Conservation (phyloP, 1,140 invertebrate species). For the Plectrocnemia conspersa region DNA sequence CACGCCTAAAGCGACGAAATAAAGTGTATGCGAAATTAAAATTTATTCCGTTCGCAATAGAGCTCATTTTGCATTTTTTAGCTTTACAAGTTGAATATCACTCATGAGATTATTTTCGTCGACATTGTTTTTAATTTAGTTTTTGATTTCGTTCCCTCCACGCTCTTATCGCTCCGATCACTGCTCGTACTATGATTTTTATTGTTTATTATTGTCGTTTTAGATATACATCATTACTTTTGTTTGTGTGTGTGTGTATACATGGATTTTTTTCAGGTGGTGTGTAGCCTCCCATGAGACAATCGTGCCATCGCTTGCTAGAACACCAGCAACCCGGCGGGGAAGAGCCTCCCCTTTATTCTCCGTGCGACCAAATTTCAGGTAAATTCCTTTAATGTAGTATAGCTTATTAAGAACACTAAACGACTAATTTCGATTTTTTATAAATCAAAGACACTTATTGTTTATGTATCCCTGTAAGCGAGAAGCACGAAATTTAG, state of each 20-base stretch:
- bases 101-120: not conserved
- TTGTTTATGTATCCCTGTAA: no score
- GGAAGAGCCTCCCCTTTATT: conserved; percentile 48
- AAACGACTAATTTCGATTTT: no score
- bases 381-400: conserved; percentile 42
- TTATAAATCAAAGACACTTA: no score
- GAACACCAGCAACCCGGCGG: conserved; percentile 49
- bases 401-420: no score
- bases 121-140: not conserved
- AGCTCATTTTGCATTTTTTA: no score
- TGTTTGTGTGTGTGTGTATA: not conserved
- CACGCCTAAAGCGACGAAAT: no score
- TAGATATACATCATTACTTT: not conserved
- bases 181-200: not conserved
- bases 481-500: no score
- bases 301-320: conserved; percentile 51
- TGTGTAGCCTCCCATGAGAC: conserved; percentile 52
- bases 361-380: conserved; percentile 52
- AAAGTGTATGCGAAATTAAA: no score
- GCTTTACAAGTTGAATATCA: not conserved
- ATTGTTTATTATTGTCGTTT: not conserved
- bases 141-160: not conserved
- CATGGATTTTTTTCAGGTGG: conserved; percentile 34
- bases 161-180: not conserved
- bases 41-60: no score